Percentiles rank a stretch among this genome's conserved stretches.
Evolutionary conservation across 2,888 invertebrate species (phyloP).

Genomic region (Halocaridina rubra): DNA sequence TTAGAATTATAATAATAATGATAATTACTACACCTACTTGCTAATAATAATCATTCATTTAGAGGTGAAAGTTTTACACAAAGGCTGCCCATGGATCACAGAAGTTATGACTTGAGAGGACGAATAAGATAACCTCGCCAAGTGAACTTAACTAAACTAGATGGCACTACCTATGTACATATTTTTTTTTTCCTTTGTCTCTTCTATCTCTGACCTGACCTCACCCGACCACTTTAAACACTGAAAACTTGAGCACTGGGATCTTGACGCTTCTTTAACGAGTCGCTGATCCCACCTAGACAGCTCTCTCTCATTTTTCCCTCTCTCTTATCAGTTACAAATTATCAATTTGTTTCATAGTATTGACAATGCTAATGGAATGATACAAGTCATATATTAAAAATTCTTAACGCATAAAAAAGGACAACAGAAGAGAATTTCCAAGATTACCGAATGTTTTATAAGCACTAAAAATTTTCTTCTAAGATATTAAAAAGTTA

Average conservation of each 20-base stretch:
- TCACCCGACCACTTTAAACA: background rate
- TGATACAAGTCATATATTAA: too few relatives aligned
- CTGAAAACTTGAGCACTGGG: slow-evolving; percentile 33
- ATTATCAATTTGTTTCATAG: too few relatives aligned
- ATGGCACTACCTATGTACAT: slow-evolving; percentile 51
- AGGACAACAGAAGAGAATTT: background rate
- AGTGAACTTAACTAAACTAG: slow-evolving; percentile 48
- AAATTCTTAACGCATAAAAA: background rate
- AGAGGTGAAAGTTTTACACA: slow-evolving; percentile 42
- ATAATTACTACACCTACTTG: too few relatives aligned
- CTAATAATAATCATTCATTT: background rate
- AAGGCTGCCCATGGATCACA: slow-evolving; percentile 60
- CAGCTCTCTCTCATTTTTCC: background rate
- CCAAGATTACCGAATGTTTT: background rate
- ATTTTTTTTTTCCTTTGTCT: too few relatives aligned
- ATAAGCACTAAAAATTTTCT: too few relatives aligned
- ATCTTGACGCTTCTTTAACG: background rate
- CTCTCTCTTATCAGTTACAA: too few relatives aligned
- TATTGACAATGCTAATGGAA: too few relatives aligned
- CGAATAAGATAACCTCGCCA: slow-evolving; percentile 35
- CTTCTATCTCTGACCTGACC: too few relatives aligned
- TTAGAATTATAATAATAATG: too few relatives aligned
- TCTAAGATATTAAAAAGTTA: too few relatives aligned
- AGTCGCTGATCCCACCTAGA: background rate
- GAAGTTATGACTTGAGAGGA: slow-evolving; percentile 52